Evolutionary conservation across 2,888 invertebrate species (phyloP).

Genomic region (Eupithecia subumbrata): DNA sequence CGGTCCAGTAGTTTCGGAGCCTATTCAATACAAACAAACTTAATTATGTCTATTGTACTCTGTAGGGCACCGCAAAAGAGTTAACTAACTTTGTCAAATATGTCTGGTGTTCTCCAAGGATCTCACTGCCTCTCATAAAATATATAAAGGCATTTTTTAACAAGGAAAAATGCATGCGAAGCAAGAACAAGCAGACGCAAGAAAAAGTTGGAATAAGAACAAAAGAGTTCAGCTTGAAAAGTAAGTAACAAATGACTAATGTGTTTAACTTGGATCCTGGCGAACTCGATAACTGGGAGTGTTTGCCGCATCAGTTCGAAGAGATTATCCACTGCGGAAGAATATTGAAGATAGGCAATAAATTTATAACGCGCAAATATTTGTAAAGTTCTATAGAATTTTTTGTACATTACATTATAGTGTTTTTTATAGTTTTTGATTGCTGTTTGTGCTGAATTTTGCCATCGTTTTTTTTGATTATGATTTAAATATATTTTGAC

Average conservation of each 20-base stretch:
- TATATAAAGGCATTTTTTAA: neutral
- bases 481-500: no score
- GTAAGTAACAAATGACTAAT: neutral
- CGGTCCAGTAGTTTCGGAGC: no score
- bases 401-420: no score
- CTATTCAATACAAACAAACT: no score
- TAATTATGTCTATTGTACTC: no score
- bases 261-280: constrained; percentile 2
- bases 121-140: no score
- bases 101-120: no score
- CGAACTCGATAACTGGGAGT: neutral
- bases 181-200: neutral
- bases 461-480: no score
- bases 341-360: neutral
- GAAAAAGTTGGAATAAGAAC: neutral
- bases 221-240: constrained; percentile 1
- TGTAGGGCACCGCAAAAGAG: no score
- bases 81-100: no score
- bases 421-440: no score
- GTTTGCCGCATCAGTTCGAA: constrained; percentile 3
- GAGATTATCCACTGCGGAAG: constrained; percentile 2
- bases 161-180: neutral
- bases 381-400: neutral
- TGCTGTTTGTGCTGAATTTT: no score
- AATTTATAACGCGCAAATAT: neutral